These are phyloP conservation scores for Coturnix japonica DNA, from an alignment of 2,113 vertebrate genomes.

Conservation along the genomic window DNA sequence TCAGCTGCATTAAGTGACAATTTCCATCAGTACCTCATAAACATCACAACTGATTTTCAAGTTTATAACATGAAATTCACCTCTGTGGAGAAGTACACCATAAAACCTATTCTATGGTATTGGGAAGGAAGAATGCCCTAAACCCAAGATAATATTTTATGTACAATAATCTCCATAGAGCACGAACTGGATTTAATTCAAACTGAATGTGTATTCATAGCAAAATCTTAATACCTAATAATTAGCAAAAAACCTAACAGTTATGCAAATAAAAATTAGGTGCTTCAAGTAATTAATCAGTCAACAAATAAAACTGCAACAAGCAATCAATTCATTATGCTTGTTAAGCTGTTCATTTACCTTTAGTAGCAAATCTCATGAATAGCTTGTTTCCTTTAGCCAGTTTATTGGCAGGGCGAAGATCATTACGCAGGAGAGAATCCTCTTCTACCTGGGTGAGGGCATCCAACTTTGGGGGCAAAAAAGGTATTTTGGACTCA, in stretches of 20 bases:
- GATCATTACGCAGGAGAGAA: constrained; percentile 91
- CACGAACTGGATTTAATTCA: background rate
- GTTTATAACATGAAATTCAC: background rate
- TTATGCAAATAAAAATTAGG: background rate
- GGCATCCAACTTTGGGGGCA: constrained; percentile 80
- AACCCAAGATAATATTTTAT: background rate
- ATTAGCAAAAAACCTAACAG: background rate
- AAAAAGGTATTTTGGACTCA: constrained; percentile 61
- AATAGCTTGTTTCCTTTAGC: constrained; percentile 94
- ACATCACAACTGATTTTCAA: background rate
- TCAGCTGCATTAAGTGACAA: background rate
- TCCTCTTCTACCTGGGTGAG: constrained; percentile 88
- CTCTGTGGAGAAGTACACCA: background rate
- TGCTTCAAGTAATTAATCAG: background rate
- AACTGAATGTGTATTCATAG: background rate
- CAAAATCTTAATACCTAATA: background rate
- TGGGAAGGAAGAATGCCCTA: background rate
- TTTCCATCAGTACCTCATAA: background rate
- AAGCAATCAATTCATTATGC: background rate
- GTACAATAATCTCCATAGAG: background rate
- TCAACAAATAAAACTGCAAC: background rate
- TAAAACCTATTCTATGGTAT: background rate
- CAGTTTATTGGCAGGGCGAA: constrained; percentile 86
- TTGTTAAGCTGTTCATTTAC: constrained; percentile 72
- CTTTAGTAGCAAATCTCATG: constrained; percentile 93